Conservation (phyloP, 92 coral and sea anemone genomes). For the Anthopleura xanthogrammica region DNA sequence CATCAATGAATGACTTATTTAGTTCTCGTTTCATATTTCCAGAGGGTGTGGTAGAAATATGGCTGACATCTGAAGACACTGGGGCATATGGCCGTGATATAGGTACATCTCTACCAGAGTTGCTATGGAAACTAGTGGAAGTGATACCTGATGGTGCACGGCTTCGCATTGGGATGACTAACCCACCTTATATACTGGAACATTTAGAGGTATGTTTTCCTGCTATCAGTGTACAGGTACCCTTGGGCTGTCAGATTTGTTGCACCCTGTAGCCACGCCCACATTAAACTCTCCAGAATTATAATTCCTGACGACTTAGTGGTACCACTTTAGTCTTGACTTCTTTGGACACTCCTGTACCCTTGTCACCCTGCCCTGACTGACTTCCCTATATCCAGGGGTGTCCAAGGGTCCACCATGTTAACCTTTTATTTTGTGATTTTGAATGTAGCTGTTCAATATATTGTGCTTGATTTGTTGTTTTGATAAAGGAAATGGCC, state of each 20-base stretch:
- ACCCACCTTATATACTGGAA: conserved; percentile 98
- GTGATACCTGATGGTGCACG: conserved; percentile 95
- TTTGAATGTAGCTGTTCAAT: too few relatives aligned
- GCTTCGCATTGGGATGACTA: conserved; percentile 95
- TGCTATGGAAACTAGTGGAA: conserved; percentile 96
- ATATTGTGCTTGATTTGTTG: background rate
- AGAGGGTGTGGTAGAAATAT: conserved; percentile 99
- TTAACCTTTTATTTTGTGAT: too few relatives aligned
- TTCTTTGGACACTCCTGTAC: too few relatives aligned
- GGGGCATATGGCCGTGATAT: conserved; percentile 97
- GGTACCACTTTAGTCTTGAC: too few relatives aligned
- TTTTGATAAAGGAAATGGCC: conserved; percentile 80
- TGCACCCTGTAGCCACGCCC: background rate
- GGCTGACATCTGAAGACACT: conserved; percentile 99
- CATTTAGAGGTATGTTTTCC: conserved; percentile 74
- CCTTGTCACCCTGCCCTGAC: too few relatives aligned
- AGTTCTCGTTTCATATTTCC: background rate
- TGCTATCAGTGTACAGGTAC: background rate
- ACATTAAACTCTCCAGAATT: background rate
- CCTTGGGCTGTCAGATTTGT: too few relatives aligned
- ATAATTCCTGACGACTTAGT: too few relatives aligned
- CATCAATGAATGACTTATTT: background rate
- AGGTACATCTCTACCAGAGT: conserved; percentile 86
- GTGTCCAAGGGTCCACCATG: too few relatives aligned
- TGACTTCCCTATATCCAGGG: too few relatives aligned